These are phyloP conservation scores for Brenthis hecate DNA, from an alignment of 2,888 invertebrate species.

Conservation along the genomic window DNA sequence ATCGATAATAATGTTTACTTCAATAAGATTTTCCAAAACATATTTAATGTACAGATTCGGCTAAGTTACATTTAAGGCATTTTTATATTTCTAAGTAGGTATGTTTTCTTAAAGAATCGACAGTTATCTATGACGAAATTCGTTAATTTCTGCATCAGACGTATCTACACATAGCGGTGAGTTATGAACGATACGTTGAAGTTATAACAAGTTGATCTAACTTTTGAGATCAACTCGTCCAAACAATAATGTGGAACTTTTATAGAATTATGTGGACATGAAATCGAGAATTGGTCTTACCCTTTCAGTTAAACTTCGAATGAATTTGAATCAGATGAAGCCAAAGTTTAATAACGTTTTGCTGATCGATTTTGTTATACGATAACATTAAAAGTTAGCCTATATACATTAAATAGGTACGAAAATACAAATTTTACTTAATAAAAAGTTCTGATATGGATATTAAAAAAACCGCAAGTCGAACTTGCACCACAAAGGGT, in stretches of 20 bases:
- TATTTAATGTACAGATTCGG: too few species aligned
- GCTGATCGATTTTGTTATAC: slow-evolving; percentile 31
- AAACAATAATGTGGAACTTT: slow-evolving; percentile 41
- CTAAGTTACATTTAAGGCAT: too few species aligned
- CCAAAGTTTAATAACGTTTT: slow-evolving; percentile 30
- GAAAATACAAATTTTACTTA: too few species aligned
- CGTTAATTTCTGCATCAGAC: not conserved
- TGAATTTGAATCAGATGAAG: slow-evolving; percentile 26
- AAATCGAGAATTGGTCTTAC: slow-evolving; percentile 25
- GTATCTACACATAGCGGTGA: slow-evolving; percentile 24
- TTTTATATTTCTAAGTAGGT: too few species aligned
- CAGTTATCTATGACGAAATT: too few species aligned
- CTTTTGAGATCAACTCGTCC: slow-evolving; percentile 35
- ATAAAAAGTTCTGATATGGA: too few species aligned
- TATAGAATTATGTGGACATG: slow-evolving; percentile 36
- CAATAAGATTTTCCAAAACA: too few species aligned
- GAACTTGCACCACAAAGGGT: too few species aligned
- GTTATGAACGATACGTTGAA: slow-evolving; percentile 32
- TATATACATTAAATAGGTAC: too few species aligned
- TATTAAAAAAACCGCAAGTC: too few species aligned
- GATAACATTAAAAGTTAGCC: slow-evolving; percentile 16
- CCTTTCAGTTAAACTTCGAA: slow-evolving; percentile 29
- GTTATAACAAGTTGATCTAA: slow-evolving; percentile 41
- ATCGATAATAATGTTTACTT: too few species aligned
- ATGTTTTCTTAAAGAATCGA: too few species aligned